These are phyloP conservation scores for Megalonaias nervosa DNA, from an alignment of 1,140 invertebrate species.

Conservation along the genomic window DNA sequence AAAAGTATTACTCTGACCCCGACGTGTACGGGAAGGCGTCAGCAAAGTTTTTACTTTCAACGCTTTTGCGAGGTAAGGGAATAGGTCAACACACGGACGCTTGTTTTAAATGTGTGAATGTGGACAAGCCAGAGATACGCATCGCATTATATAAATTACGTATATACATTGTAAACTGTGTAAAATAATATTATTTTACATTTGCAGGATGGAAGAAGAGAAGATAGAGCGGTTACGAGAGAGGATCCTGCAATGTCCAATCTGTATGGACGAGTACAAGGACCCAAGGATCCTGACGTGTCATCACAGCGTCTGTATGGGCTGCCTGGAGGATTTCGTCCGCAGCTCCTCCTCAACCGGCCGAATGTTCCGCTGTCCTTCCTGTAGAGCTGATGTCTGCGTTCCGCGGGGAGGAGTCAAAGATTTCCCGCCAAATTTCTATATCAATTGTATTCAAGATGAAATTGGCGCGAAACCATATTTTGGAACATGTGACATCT, in stretches of 20 bases:
- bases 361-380: conserved; percentile 59
- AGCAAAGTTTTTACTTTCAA: no score
- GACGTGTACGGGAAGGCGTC: no score
- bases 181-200: neutral
- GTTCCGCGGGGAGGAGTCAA: conserved; percentile 58
- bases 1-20: no score
- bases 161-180: neutral
- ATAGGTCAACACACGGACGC: no score
- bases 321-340: conserved; percentile 57
- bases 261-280: conserved; percentile 65
- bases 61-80: no score
- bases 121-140: no score
- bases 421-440: conserved; percentile 65
- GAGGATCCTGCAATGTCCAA: conserved; percentile 59
- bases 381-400: conserved; percentile 59
- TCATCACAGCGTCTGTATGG: conserved; percentile 61
- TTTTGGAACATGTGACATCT: conserved; percentile 56
- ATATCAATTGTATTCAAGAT: conserved; percentile 62
- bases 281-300: conserved; percentile 63
- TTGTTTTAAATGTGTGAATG: no score
- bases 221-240: conserved; percentile 60
- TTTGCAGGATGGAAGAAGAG: conserved; percentile 48
- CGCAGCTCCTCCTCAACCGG: conserved; percentile 53
- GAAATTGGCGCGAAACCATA: conserved; percentile 54
- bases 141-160: conserved; percentile 1